Evolutionary conservation across 2,888 invertebrate genomes (phyloP).

Genomic region (Tortrix viridana): DNA sequence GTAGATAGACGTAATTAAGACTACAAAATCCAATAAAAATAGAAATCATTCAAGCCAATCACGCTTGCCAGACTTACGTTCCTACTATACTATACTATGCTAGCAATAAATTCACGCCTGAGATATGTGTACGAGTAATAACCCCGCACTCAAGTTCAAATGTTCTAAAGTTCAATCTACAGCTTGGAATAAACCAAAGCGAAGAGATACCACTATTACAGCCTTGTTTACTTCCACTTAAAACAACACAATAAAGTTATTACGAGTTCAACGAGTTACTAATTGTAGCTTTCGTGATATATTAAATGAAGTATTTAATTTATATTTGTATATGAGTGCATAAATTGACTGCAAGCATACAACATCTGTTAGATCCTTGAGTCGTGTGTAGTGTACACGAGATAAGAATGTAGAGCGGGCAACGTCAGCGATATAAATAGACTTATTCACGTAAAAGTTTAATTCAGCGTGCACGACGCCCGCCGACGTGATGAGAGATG

Average conservation of each 20-base stretch:
- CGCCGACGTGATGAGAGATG: slow-evolving; percentile 42
- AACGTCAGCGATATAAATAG: slow-evolving; percentile 81
- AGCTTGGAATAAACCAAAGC: slow-evolving; percentile 5
- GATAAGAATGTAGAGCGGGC: slow-evolving; percentile 79
- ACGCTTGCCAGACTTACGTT: no score
- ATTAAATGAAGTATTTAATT: slow-evolving; percentile 23
- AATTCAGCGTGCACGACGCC: slow-evolving; percentile 64
- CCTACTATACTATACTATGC: not conserved
- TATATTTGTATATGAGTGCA: slow-evolving; percentile 27
- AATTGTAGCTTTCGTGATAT: slow-evolving; percentile 30
- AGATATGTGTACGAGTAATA: not conserved
- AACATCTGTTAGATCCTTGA: slow-evolving; percentile 66
- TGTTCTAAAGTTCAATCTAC: not conserved
- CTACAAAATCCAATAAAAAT: no score
- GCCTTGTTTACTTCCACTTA: slow-evolving; percentile 20
- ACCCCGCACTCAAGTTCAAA: not conserved
- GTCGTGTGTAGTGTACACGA: slow-evolving; percentile 58
- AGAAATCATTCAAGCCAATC: no score
- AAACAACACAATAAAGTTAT: slow-evolving; percentile 22
- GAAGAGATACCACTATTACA: slow-evolving; percentile 22
- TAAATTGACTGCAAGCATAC: slow-evolving; percentile 27
- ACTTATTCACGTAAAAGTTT: slow-evolving; percentile 72
- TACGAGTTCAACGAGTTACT: slow-evolving; percentile 18
- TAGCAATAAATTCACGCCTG: slow-evolving; percentile 2
- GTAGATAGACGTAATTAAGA: no score